Conservation (phyloP, 2,888 invertebrate species). For the Pristionchus maxplancki region DNA sequence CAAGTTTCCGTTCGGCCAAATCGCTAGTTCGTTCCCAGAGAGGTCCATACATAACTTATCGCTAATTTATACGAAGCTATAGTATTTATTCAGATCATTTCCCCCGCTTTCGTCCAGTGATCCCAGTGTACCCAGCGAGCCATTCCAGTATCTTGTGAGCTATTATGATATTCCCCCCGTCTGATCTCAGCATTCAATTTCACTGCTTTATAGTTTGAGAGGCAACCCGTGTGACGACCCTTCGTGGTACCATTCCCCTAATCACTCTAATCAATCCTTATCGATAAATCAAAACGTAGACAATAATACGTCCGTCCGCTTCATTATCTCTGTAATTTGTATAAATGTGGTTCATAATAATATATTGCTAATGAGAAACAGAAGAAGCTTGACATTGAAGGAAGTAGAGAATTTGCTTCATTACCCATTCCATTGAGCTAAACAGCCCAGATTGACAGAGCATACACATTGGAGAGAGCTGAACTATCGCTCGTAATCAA, state of each 20-base stretch:
- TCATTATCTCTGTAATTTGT: constrained; percentile 5
- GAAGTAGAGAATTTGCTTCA: too few relatives aligned
- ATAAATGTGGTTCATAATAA: background rate
- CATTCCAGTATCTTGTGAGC: background rate
- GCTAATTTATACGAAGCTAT: background rate
- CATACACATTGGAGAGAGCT: too few relatives aligned
- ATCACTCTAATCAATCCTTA: background rate
- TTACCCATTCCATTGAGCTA: too few relatives aligned
- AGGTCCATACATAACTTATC: background rate
- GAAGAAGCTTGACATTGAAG: too few relatives aligned
- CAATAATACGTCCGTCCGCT: background rate
- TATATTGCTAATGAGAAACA: background rate
- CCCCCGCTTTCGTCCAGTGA: constrained; percentile 7
- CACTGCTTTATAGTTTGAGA: constrained; percentile 12
- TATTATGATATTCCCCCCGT: constrained; percentile 17
- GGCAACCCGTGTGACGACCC: constrained; percentile 11
- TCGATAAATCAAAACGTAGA: background rate
- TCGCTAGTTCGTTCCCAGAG: background rate
- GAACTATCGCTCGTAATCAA: background rate
- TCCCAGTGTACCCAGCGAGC: background rate
- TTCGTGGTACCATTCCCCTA: background rate
- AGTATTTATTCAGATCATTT: constrained; percentile 33
- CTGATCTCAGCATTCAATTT: background rate
- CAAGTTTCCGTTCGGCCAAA: constrained; percentile 28
- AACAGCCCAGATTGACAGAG: too few relatives aligned